These are phyloP conservation scores for Pseudomyrmex cubaensis DNA, from an alignment of 1,140 invertebrate species.

Conservation along the genomic window DNA sequence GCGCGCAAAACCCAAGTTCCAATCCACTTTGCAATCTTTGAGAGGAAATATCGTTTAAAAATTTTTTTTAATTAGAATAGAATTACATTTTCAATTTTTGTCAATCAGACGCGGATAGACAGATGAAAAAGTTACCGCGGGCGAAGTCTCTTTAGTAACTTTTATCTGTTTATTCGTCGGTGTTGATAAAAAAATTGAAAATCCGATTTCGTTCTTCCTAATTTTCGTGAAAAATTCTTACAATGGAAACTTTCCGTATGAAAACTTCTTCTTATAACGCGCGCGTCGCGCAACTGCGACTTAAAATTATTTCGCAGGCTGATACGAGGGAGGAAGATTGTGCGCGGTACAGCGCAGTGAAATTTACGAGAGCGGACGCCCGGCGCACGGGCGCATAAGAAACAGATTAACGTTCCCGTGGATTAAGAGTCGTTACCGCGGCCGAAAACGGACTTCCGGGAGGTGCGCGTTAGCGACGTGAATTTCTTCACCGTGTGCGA, in stretches of 20 bases:
- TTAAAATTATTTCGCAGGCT: background rate
- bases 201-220: background rate
- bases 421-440: conserved; percentile 55
- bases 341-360: background rate
- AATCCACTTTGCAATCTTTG: no score
- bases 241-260: background rate
- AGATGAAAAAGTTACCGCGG: no score
- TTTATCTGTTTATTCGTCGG: background rate
- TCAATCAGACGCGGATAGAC: no score
- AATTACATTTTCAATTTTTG: no score
- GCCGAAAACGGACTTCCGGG: conserved; percentile 32
- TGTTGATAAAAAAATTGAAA: background rate
- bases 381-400: conserved; percentile 39
- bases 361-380: conserved; percentile 35
- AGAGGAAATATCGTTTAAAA: no score
- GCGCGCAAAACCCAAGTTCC: background rate
- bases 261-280: conserved; percentile 7
- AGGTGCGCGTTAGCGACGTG: conserved; percentile 24
- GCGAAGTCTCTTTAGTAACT: background rate
- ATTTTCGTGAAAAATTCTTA: conserved; percentile 9
- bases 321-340: background rate
- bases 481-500: background rate
- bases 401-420: conserved; percentile 56
- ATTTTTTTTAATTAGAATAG: no score
- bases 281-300: background rate